Conservation (phyloP, 2,888 invertebrate genomes). For the Clepsis dumicolana region DNA sequence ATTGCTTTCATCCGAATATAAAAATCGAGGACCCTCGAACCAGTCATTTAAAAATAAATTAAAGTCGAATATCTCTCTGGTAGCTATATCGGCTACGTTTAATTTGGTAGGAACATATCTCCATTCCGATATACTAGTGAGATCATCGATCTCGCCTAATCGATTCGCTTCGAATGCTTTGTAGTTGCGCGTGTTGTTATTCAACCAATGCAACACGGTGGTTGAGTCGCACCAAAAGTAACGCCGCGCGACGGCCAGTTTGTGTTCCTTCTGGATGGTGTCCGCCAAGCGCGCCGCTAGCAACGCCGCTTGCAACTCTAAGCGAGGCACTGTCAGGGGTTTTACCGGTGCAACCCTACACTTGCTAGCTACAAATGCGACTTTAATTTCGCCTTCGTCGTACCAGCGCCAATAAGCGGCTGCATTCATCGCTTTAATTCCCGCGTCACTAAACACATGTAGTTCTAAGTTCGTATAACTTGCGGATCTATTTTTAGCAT, state of each 20-base stretch:
- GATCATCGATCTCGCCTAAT: too few relatives aligned
- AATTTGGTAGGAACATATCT: too few relatives aligned
- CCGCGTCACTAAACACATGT: not conserved
- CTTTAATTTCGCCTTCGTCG: not conserved
- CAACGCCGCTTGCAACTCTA: not conserved
- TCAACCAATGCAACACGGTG: conserved; percentile 9
- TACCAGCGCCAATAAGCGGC: not conserved
- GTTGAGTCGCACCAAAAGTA: conserved; percentile 12
- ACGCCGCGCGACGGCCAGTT: not conserved
- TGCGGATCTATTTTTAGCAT: not conserved
- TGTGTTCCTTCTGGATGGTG: not conserved
- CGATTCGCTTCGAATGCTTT: too few relatives aligned
- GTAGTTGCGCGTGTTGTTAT: too few relatives aligned
- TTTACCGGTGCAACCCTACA: conserved; percentile 3
- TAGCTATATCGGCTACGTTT: too few relatives aligned
- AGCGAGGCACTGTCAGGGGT: not conserved
- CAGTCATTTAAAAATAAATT: too few relatives aligned
- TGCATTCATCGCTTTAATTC: not conserved
- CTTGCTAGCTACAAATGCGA: not conserved
- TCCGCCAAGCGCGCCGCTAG: conserved; percentile 1
- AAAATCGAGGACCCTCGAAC: too few relatives aligned
- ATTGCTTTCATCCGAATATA: too few relatives aligned
- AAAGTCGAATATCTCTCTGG: too few relatives aligned
- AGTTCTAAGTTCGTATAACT: not conserved
- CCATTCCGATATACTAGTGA: too few relatives aligned